Evolutionary conservation across 1,140 invertebrate genomes (phyloP).

Genomic region (Pachypsylla venusta): DNA sequence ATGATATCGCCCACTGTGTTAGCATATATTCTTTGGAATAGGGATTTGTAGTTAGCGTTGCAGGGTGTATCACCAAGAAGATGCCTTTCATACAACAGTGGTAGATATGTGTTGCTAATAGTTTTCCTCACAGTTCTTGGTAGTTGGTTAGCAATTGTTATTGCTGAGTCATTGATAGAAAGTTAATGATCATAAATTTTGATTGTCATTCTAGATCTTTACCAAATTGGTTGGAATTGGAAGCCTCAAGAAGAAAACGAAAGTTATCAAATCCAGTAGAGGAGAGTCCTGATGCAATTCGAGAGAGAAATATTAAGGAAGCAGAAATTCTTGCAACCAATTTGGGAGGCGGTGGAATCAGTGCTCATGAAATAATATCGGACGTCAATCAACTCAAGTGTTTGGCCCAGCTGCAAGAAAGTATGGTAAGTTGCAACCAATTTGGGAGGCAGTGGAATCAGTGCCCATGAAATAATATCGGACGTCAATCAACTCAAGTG

Average conservation of each 20-base stretch:
- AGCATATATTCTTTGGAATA: too few species aligned
- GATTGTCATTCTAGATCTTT: conserved; percentile 43
- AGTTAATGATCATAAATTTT: too few species aligned
- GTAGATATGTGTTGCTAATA: too few species aligned
- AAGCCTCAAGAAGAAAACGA: conserved; percentile 31
- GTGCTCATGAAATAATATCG: conserved; percentile 64
- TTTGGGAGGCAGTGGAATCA: conserved; percentile 69
- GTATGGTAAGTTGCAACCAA: conserved; percentile 56
- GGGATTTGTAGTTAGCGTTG: too few species aligned
- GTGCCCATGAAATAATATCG: conserved; percentile 64
- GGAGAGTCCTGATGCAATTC: conserved; percentile 57
- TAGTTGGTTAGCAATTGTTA: too few species aligned
- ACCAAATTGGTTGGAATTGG: conserved; percentile 66
- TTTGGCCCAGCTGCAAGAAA: conserved; percentile 78
- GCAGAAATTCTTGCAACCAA: conserved; percentile 83
- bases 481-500: conserved; percentile 62
- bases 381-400: conserved; percentile 62
- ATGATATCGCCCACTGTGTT: too few species aligned
- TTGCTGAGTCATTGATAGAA: too few species aligned
- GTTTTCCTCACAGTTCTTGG: too few species aligned
- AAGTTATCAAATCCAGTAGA: conserved; percentile 36
- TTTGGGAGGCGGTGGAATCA: conserved; percentile 69
- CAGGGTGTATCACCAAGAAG: too few species aligned
- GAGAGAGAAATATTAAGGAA: conserved; percentile 69
- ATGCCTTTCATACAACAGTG: too few species aligned